phyloP scores from a whole-genome alignment of 2,113 vertebrate genomes.

The Gallinago undulata region DNA sequence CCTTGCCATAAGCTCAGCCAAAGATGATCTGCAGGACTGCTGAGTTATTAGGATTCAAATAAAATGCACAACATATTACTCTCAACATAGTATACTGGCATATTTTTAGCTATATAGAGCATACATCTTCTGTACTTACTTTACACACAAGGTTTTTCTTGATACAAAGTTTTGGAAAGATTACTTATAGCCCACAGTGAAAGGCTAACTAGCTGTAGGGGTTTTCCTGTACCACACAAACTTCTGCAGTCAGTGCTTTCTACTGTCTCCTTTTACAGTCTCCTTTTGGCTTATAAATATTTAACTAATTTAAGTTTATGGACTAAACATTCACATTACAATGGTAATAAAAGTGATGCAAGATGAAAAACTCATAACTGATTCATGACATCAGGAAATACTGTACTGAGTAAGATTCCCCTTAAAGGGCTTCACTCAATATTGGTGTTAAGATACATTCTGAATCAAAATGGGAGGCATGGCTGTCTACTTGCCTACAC shows the following conservation, averaged over 20 bases:
- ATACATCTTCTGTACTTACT: background rate
- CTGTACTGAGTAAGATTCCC: background rate
- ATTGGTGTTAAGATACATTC: background rate
- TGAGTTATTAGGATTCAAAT: conserved; percentile 47
- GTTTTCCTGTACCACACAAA: background rate
- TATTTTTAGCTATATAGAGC: background rate
- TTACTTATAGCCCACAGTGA: background rate
- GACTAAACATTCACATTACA: background rate
- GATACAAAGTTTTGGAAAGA: background rate
- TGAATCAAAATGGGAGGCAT: background rate
- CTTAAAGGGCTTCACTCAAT: background rate
- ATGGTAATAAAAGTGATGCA: background rate
- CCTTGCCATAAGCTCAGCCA: conserved; percentile 91
- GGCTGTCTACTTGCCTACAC: background rate
- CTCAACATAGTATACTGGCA: background rate
- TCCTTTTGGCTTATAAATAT: background rate
- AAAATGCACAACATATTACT: background rate
- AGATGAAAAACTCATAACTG: background rate
- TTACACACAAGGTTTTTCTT: background rate
- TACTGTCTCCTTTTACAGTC: background rate
- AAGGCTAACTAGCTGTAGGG: background rate
- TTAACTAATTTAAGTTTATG: background rate
- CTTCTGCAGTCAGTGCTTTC: background rate
- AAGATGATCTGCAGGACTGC: conserved; percentile 90
- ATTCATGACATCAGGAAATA: background rate